phyloP scores from a whole-genome alignment of 2,113 vertebrate genomes.

The Hucho hucho region DNA sequence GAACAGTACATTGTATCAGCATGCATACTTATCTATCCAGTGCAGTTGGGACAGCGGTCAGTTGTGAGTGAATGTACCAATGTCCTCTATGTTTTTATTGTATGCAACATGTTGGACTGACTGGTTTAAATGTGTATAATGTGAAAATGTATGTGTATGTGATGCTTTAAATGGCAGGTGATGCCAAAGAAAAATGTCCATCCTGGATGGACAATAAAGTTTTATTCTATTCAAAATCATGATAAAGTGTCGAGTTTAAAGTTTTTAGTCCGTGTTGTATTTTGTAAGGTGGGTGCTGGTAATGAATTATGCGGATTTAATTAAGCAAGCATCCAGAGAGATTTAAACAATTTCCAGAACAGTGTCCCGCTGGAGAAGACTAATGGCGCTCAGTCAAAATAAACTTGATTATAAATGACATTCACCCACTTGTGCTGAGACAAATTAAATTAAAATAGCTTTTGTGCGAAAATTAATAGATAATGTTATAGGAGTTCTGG shows the following conservation, averaged over 20 bases:
- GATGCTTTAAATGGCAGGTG: too few relatives aligned
- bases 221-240: neutral
- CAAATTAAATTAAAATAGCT: conserved; percentile 23
- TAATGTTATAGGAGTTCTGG: neutral
- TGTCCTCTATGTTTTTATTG: too few relatives aligned
- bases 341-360: neutral
- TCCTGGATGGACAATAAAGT: too few relatives aligned
- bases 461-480: conserved; percentile 25
- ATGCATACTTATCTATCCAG: too few relatives aligned
- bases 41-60: too few relatives aligned
- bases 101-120: too few relatives aligned
- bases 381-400: neutral
- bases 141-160: too few relatives aligned
- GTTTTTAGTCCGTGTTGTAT: neutral
- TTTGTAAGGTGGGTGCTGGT: neutral
- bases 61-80: too few relatives aligned
- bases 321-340: conserved; percentile 4
- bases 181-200: too few relatives aligned
- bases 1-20: too few relatives aligned
- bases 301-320: neutral
- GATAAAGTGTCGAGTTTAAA: neutral
- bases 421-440: neutral
- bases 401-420: conserved; percentile 32
- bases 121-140: too few relatives aligned
- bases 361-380: conserved; percentile 11